Evolutionary conservation across 2,113 vertebrate species (phyloP), one percentile per base, ranked within the genome.

Genomic region (Nymphicus hollandicus): DNA sequence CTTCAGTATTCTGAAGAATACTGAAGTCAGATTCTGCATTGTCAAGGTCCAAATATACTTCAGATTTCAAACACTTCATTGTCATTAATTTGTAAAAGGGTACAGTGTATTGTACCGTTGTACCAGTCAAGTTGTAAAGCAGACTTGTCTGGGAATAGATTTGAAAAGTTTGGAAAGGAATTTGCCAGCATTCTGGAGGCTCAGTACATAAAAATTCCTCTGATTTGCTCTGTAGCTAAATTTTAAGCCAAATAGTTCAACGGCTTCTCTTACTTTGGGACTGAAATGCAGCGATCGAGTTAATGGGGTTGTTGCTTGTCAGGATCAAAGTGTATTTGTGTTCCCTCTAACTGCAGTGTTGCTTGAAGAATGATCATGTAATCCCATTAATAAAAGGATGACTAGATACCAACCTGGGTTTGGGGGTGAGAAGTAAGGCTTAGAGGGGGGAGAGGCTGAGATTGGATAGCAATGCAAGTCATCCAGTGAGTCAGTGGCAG

Each of bases 11-110:
- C n/a, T n/a, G n/a, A n/a, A n/a, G n/a, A n/a, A n/a, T n/a, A 22
- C 71, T 69, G 17, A 60, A 6, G 86, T 39, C 64, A 53, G 46
- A 81, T 50, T n/a, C 76, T 87, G 50, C 65, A 2, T 24, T 66
- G 69, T 56, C 29, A 56, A 68, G 43, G 23, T 15, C 35, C 60
- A 74, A 20, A 91, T 78, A 3, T 11, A 52, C 65, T 47, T 71
- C 77, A 86, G n/a, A 81, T 95, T 93, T 91, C 64, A 73, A 71
- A 73, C 11, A 9, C 8, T 73, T 84, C 35, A 44, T 71, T 87
- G 69, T 7, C 72, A 77, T 68, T 81, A 73, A 86, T 84, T 92
- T 6, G 9, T 79, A 72, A 74, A 53, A 88, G 33, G 29, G 58
- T 47, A 33, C 35, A 6, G 20, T 66, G 63, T 63, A 78, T 37